These are phyloP conservation scores for Phrynocephalus vlangalii DNA, from an alignment of 2,797 vertebrate species.

Conservation along the genomic window DNA sequence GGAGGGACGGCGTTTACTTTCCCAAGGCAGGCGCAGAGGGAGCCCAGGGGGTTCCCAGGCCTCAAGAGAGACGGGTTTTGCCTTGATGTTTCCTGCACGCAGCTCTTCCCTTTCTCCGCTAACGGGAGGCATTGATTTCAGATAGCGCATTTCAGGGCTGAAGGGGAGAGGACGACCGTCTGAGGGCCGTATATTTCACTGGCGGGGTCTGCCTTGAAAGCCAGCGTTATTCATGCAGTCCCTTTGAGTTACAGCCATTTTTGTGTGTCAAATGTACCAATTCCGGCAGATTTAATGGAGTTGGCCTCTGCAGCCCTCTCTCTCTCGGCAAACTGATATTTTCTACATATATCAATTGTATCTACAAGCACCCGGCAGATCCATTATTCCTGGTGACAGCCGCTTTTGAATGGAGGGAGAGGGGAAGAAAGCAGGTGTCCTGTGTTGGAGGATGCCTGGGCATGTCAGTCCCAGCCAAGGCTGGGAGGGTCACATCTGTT, in stretches of 20 bases:
- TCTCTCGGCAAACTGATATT: constrained; percentile 64
- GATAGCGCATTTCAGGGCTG: neutral
- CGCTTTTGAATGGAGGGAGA: neutral
- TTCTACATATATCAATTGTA: constrained; percentile 62
- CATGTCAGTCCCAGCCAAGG: no score
- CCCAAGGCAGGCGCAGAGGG: neutral
- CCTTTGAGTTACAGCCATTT: constrained; percentile 29
- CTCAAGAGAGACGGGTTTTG: neutral
- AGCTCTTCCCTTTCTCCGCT: neutral
- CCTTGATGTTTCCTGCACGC: constrained; percentile 1
- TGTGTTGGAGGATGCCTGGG: neutral
- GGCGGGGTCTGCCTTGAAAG: constrained; percentile 20
- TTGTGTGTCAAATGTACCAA: constrained; percentile 73
- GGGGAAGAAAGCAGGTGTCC: neutral
- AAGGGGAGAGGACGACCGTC: neutral
- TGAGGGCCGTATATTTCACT: neutral
- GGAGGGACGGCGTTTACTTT: neutral
- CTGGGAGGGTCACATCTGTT: no score
- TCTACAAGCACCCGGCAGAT: constrained; percentile 21
- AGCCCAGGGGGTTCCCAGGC: neutral
- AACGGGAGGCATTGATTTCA: constrained; percentile 1
- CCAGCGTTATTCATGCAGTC: neutral
- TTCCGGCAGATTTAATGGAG: constrained; percentile 75
- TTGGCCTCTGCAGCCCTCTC: constrained; percentile 68
- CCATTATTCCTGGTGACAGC: neutral